Evolutionary conservation across 1,140 invertebrate species (phyloP).

Genomic region (Holotrichia oblita): DNA sequence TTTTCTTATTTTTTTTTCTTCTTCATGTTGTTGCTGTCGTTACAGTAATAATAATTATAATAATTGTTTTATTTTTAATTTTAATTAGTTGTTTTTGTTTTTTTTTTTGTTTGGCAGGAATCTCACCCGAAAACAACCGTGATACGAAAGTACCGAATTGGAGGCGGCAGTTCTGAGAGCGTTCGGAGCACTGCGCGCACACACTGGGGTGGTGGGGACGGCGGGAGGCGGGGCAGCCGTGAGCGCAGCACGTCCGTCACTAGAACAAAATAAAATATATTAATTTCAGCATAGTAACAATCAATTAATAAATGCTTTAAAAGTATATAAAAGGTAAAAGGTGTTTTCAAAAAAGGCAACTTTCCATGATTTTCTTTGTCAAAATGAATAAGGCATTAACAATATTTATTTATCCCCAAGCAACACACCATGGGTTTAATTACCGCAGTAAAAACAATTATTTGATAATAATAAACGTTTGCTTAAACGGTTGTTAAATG

Average conservation of each 20-base stretch:
- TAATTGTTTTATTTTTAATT: neutral
- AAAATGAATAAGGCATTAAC: too few relatives aligned
- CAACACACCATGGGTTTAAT: too few relatives aligned
- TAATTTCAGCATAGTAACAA: too few relatives aligned
- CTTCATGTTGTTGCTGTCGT: conserved; percentile 28
- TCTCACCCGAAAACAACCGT: conserved; percentile 59
- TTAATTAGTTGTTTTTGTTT: conserved; percentile 33
- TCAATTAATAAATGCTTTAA: too few relatives aligned
- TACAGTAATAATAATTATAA: neutral
- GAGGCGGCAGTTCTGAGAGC: conserved; percentile 58
- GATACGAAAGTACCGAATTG: conserved; percentile 56
- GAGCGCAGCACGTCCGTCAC: conserved; percentile 61
- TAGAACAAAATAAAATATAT: conserved; percentile 49
- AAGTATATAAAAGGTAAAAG: too few relatives aligned
- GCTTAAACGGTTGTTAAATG: too few relatives aligned
- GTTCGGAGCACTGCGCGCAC: conserved; percentile 60
- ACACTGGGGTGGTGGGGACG: conserved; percentile 51
- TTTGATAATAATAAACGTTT: too few relatives aligned
- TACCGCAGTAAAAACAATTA: too few relatives aligned
- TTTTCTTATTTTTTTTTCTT: too few relatives aligned
- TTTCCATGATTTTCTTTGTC: too few relatives aligned
- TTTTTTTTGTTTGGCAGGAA: conserved; percentile 59
- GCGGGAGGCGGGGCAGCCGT: conserved; percentile 52
- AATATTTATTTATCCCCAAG: too few relatives aligned
- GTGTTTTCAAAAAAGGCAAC: too few relatives aligned